These are phyloP conservation scores for Actinostola sp. DNA, from an alignment of 92 coral and sea anemone genomes.

Conservation along the genomic window DNA sequence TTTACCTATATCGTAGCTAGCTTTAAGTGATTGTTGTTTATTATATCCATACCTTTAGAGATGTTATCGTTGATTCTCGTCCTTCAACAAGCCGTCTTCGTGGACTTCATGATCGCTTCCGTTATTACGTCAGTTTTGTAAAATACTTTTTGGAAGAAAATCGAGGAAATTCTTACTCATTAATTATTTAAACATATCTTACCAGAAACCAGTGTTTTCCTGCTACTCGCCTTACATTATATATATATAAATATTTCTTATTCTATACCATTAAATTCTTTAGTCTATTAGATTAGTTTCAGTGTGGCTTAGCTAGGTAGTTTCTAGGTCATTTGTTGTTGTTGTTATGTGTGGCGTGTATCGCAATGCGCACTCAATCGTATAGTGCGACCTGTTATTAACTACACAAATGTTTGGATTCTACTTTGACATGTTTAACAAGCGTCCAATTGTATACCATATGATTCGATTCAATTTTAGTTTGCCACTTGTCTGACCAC, in stretches of 20 bases:
- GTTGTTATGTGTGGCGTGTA: background rate
- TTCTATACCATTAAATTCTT: background rate
- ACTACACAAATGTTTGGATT: background rate
- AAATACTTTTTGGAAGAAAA: slow-evolving; percentile 6
- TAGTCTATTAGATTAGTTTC: too few species aligned
- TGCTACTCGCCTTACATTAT: too few species aligned
- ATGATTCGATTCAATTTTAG: background rate
- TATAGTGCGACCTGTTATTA: slow-evolving; percentile 19
- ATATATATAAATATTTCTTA: background rate
- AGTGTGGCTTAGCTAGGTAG: too few species aligned
- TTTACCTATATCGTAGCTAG: background rate
- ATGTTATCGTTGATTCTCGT: slow-evolving; percentile 11
- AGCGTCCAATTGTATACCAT: background rate
- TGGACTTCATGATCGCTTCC: slow-evolving; percentile 23
- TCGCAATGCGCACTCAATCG: slow-evolving; percentile 28
- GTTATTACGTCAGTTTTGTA: slow-evolving; percentile 50
- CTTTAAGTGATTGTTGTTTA: background rate
- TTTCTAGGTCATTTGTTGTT: background rate
- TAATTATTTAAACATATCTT: slow-evolving; percentile 14
- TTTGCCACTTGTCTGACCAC: too few species aligned
- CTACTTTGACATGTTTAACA: background rate
- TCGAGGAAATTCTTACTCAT: background rate
- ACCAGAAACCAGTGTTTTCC: too few species aligned
- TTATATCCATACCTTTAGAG: background rate
- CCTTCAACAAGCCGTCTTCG: slow-evolving; percentile 10